Evolutionary conservation across 2,113 vertebrate genomes (phyloP), one percentile per base, ranked within the genome.

Genomic region (Panthera leo): DNA sequence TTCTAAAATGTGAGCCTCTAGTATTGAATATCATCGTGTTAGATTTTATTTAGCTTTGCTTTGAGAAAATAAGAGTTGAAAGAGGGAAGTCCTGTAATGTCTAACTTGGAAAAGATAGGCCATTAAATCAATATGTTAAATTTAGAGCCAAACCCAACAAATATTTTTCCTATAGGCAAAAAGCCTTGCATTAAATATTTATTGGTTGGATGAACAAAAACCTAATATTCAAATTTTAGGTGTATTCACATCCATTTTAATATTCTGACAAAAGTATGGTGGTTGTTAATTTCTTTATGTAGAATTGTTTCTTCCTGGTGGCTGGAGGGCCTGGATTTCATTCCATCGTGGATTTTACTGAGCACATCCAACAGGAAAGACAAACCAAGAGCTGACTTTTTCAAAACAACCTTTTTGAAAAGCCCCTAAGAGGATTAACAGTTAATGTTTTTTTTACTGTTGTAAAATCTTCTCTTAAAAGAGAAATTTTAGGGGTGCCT

Each of bases 11-110:
- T 75, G 65, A 89, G 39, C 27, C 61, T 87, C 15, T 42, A 15
- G 8, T 34, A 48, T 8, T 5, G 0, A 21, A 14, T 79, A 19
- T 58, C 68, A 85, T 93, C 48, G 3, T 12, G 5, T 90, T 96
- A 73, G 45, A 86, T 58, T 95, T 84, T 85, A 87, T 87, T 95
- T 96, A 78, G 11, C 61, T 96, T 97, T 58, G 48, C 53, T 76
- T 2, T 71, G 61, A 95, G 78, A 89, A 94, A 84, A 55, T 45
- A 89, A 93, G 48, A 83, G 36, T 88, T 55, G 23, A 68, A 85
- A 89, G 53, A 88, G 67, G 45, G 21, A 95, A 67, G 65, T 95
- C 39, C 34, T 39, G 61, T 76, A 88, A 79, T 87, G 8, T 73
- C 67, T 95, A 71, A 93, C 27, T 89, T 80, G 45, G 61, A 96